These are phyloP conservation scores for Synergus umbraculus DNA, from an alignment of 2,888 invertebrate genomes.

Conservation along the genomic window DNA sequence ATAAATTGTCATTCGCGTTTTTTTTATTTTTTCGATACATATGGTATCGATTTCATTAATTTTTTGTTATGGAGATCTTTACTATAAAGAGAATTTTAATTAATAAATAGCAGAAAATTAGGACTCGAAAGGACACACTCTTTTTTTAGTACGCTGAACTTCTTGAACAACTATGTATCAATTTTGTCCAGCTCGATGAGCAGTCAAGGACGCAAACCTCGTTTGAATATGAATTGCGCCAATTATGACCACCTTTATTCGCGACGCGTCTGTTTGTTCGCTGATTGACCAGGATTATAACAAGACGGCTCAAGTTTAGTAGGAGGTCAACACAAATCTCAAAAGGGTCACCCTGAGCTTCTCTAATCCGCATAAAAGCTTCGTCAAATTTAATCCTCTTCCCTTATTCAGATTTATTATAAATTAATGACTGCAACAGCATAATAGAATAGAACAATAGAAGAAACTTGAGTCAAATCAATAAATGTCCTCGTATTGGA, in stretches of 20 bases:
- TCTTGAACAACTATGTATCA: constrained; percentile 49
- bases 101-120: not conserved
- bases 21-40: not conserved
- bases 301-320: constrained; percentile 47
- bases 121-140: not conserved
- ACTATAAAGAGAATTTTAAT: not conserved
- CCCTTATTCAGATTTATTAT: not conserved
- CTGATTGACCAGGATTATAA: constrained; percentile 72
- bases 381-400: constrained; percentile 20
- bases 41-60: not conserved
- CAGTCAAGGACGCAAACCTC: constrained; percentile 69
- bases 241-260: constrained; percentile 73
- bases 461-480: not conserved
- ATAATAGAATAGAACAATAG: not conserved
- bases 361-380: not conserved
- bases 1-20: not conserved
- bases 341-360: constrained; percentile 45
- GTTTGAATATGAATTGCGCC: constrained; percentile 75
- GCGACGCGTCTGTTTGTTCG: constrained; percentile 71
- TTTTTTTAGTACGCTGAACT: constrained; percentile 39
- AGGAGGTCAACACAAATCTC: constrained; percentile 51
- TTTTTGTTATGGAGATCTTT: not conserved
- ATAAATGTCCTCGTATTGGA: not conserved
- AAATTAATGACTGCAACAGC: not conserved
- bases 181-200: constrained; percentile 56